Evolutionary conservation across 1,140 invertebrate species (phyloP).

Genomic region (Brachionus calyciflorus): DNA sequence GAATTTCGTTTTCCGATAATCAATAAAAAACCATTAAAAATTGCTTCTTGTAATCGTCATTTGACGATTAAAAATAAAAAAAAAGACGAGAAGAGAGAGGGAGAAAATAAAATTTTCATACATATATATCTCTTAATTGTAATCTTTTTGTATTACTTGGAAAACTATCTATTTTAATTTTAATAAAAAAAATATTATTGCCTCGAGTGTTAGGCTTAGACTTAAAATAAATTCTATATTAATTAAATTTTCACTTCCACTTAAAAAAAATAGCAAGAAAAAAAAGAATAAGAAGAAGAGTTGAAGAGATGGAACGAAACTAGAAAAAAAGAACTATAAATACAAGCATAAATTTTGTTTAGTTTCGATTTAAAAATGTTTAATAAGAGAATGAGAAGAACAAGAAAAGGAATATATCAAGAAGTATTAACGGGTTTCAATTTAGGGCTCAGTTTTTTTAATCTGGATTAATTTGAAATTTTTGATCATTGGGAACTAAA

Average conservation of each 20-base stretch:
- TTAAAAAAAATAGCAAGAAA: slow-evolving; percentile 14
- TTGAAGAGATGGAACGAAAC: slow-evolving; percentile 19
- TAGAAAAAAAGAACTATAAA: slow-evolving; percentile 24
- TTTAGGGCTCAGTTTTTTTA: too few species aligned
- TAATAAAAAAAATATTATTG: background rate
- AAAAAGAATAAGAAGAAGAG: background rate
- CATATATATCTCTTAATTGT: background rate
- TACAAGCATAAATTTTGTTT: slow-evolving; percentile 10
- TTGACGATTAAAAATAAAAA: background rate
- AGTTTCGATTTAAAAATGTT: slow-evolving; percentile 5
- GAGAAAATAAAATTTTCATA: background rate
- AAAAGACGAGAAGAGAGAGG: background rate
- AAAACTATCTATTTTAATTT: background rate
- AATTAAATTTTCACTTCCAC: slow-evolving; percentile 46
- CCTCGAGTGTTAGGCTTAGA: slow-evolving; percentile 32
- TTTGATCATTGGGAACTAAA: too few species aligned
- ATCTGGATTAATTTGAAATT: too few species aligned
- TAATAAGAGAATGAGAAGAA: too few species aligned
- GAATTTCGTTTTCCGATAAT: slow-evolving; percentile 38
- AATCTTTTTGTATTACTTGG: background rate
- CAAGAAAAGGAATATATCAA: too few species aligned
- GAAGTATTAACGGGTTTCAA: too few species aligned
- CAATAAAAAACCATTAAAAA: background rate
- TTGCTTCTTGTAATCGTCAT: background rate
- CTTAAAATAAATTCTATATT: slow-evolving; percentile 36